These are phyloP conservation scores for Zalophus californianus DNA, from an alignment of 2,797 vertebrate genomes.

Conservation along the genomic window DNA sequence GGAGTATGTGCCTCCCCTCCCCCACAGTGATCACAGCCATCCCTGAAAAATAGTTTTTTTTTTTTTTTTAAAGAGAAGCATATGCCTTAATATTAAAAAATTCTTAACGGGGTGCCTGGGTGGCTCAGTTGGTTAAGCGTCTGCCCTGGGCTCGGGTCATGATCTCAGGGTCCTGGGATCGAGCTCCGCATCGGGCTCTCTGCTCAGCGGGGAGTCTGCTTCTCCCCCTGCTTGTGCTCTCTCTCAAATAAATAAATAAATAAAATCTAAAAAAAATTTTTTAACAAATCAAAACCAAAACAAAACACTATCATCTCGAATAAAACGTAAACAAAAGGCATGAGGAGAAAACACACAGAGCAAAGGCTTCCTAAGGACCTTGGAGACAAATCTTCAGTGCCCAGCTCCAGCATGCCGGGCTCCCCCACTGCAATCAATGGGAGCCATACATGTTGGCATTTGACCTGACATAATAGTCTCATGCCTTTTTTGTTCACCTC, in stretches of 20 bases:
- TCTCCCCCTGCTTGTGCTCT: not conserved
- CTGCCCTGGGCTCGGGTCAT: not conserved
- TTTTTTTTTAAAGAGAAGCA: not conserved
- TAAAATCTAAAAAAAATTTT: not conserved
- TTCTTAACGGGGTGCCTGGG: not conserved
- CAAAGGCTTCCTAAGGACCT: not conserved
- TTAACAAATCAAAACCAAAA: constrained; percentile 4
- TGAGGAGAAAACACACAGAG: not conserved
- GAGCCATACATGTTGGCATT: rapidly evolving
- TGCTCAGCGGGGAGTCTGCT: not conserved
- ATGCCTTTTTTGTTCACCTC: not conserved
- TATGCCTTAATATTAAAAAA: not conserved
- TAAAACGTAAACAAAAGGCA: not conserved
- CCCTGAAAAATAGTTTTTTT: not conserved
- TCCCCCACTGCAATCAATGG: not conserved
- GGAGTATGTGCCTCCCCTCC: no score
- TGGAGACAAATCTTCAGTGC: no score
- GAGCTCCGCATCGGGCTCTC: not conserved
- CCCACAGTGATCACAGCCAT: not conserved
- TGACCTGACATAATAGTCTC: not conserved
- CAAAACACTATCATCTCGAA: not conserved
- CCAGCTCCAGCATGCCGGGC: not conserved
- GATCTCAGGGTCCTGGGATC: not conserved
- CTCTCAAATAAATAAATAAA: not conserved
- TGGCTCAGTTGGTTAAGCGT: not conserved